A percentile compares a stretch with the other conserved stretches of the same genome.
phyloP scores from a whole-genome alignment of 1,140 invertebrate species.

The Monomorium pharaonis region DNA sequence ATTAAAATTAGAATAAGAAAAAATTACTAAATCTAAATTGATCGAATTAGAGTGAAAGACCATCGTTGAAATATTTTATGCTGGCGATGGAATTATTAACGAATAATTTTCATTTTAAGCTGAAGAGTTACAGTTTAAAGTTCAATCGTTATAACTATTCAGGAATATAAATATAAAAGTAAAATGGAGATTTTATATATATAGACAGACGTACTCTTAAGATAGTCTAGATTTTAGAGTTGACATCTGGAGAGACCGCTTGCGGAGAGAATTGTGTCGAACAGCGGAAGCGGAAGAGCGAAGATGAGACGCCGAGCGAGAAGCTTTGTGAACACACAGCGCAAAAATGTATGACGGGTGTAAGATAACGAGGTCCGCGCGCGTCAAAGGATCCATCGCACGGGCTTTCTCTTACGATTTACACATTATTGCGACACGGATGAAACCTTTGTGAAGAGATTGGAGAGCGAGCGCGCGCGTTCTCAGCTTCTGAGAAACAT shows the following conservation, averaged over 20 bases:
- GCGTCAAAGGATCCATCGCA: slow-evolving; percentile 27
- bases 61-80: neutral
- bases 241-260: neutral
- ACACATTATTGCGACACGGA: slow-evolving; percentile 44
- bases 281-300: neutral
- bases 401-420: slow-evolving; percentile 40
- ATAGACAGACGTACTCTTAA: neutral
- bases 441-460: slow-evolving; percentile 5
- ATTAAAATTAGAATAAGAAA: slow-evolving; percentile 17
- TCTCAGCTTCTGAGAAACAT: slow-evolving; percentile 20
- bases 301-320: neutral
- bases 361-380: slow-evolving; percentile 33
- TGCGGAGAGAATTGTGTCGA: neutral
- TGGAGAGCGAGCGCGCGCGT: neutral
- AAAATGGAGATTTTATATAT: neutral
- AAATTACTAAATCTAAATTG: neutral
- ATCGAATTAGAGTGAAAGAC: neutral
- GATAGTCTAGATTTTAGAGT: neutral
- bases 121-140: neutral
- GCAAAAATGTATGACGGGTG: slow-evolving; percentile 31
- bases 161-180: neutral
- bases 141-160: neutral
- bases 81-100: neutral
- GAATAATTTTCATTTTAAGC: neutral
- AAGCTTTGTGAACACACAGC: neutral